Base-by-base conservation (phyloP, 2,888 invertebrate genomes). In the Helleia helle region DNA sequence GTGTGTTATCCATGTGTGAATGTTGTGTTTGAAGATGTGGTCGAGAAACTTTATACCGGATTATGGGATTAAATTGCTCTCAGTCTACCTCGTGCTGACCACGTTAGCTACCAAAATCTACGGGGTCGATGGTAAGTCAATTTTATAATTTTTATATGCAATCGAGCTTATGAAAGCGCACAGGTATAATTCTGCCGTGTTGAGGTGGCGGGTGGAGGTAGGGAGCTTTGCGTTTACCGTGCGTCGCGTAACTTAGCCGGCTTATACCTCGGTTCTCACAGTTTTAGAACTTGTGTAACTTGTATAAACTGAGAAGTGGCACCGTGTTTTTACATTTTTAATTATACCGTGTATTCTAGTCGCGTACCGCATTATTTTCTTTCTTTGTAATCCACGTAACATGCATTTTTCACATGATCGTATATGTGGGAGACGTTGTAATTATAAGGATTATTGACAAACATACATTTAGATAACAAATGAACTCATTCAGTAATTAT, bases 41-140 rank as follows among this genome's bases (percentile, higher is more conserved):
- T 88, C 88, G 86, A 88, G 87, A 81, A 87, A 88, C 87, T 86
- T 86, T 85, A 85, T 77, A 84, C 87, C 87, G 88, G 88, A 88
- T 87, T 88, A 88, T 87, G 87, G 88, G 87, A 88, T 88, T 87
- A 86, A 75, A 77, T 79, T 86, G 77, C 72, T 85, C 69, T 71
- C 70, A 56, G 56, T 83, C 58, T 67, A 73, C 54, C 65, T 87
- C 51, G 51, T 77, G 70, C 62, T 84, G 71, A 68, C 79, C 59
- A 65, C 75, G 58, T 59, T 83, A 67, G 66, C 76, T 44, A 59
- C 81, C 59, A 73, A 81, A 61, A 76, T 86, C 58, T 77, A 80
- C 52, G 73, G 79, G 59, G 86, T 87, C 65, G 87, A 87, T 86
- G 88, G 89, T 89, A 74, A 75, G 87, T 72, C 48, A 46, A 57